Percentiles rank a stretch among this genome's conserved stretches.
Evolutionary conservation across 2,797 vertebrate species (phyloP).

Genomic region (Cyprinella venusta): DNA sequence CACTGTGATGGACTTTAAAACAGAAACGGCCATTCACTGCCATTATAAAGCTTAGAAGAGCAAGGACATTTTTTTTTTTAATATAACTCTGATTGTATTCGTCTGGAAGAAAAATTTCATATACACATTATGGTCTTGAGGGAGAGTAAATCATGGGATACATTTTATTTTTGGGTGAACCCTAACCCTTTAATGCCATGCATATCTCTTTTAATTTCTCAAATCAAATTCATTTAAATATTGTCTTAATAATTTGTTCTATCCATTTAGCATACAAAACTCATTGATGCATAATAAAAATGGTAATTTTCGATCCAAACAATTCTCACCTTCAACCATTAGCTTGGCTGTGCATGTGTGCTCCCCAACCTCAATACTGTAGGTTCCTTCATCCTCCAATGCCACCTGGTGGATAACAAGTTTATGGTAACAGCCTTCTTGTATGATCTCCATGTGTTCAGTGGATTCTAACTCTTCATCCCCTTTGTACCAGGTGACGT

Average conservation of each 20-base stretch:
- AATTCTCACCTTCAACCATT: conserved; percentile 86
- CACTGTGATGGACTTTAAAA: no score
- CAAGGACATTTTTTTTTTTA: no score
- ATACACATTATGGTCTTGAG: no score
- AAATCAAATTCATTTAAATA: not conserved
- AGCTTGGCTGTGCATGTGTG: conserved; percentile 85
- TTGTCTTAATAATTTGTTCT: not conserved
- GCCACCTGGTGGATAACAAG: conserved; percentile 86
- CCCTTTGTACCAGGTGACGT: conserved; percentile 85
- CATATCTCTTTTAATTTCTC: not conserved
- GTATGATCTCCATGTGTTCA: conserved; percentile 85
- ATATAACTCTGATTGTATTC: no score
- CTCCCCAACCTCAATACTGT: conserved; percentile 85
- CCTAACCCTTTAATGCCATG: no score
- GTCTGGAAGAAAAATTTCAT: no score
- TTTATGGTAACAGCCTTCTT: conserved; percentile 86
- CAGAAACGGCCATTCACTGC: no score
- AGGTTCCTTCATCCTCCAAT: conserved; percentile 87
- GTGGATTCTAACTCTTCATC: conserved; percentile 79
- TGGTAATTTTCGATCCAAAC: not conserved
- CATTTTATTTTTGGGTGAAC: no score
- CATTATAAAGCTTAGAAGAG: no score
- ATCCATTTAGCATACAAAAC: not conserved
- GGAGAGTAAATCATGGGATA: no score
- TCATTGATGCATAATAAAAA: no score